Conservation (phyloP, 2,113 vertebrate genomes). For the human (Homo sapiens) region DNA sequence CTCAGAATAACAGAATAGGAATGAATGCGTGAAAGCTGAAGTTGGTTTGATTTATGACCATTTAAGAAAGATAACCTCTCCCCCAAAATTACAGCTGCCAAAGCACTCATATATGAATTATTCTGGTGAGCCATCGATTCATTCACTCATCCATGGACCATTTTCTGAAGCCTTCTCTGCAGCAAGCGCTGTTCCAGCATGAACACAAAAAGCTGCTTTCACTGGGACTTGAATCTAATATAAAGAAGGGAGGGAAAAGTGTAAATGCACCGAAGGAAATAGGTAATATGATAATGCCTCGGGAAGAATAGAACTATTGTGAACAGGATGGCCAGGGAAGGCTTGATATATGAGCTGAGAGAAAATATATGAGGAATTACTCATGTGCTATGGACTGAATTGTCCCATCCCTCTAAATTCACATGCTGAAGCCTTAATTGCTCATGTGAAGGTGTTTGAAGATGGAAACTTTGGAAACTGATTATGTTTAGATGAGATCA, state of each 20-base stretch:
- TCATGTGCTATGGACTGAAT: neutral
- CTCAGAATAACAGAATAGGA: neutral
- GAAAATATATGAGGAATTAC: neutral
- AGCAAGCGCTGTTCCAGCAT: neutral
- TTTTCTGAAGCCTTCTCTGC: neutral
- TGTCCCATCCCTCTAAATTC: neutral
- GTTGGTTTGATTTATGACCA: neutral
- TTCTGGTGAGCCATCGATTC: neutral
- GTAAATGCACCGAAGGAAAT: neutral
- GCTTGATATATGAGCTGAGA: neutral
- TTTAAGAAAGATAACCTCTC: neutral
- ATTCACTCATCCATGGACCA: neutral
- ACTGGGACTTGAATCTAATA: neutral
- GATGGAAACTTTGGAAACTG: neutral
- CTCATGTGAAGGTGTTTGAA: neutral
- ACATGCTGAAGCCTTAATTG: rapidly evolving
- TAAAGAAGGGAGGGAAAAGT: rapidly evolving
- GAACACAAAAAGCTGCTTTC: neutral
- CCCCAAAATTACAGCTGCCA: neutral
- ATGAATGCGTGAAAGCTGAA: neutral
- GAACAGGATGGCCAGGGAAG: neutral
- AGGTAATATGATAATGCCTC: neutral
- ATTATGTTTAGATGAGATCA: neutral
- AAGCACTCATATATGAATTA: neutral
- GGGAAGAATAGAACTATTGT: neutral